Conservation (phyloP, 2,113 vertebrate species). For the Ranitomeya imitator region DNA sequence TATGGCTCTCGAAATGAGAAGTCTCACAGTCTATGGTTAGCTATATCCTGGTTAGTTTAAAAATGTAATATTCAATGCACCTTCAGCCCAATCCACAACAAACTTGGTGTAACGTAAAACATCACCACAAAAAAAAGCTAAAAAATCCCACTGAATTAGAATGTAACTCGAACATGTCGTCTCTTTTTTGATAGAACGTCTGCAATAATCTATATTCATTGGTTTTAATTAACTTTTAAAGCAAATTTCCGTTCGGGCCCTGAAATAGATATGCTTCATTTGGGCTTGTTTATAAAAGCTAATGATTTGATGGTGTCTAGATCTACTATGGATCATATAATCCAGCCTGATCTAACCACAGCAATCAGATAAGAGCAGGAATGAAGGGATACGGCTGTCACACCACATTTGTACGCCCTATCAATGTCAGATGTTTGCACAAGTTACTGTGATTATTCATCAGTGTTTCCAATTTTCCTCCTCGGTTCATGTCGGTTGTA, state of each 20-base stretch:
- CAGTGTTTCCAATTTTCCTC: neutral
- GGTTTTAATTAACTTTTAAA: slow-evolving; percentile 52
- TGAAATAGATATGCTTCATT: slow-evolving; percentile 56
- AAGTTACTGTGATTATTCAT: neutral
- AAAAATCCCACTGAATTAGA: slow-evolving; percentile 5
- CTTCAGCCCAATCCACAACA: neutral
- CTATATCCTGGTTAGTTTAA: neutral
- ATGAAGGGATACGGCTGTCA: slow-evolving; percentile 49
- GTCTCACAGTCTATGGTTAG: neutral
- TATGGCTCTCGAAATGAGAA: neutral
- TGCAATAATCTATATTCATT: slow-evolving; percentile 45
- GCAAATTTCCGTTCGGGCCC: slow-evolving; percentile 36
- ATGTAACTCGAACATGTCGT: slow-evolving; percentile 28
- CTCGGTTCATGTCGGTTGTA: neutral
- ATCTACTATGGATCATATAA: slow-evolving; percentile 47
- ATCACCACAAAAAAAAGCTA: neutral
- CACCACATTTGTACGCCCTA: slow-evolving; percentile 41
- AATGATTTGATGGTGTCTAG: slow-evolving; percentile 50
- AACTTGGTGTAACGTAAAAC: neutral
- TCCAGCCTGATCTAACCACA: slow-evolving; percentile 33
- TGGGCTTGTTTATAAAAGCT: slow-evolving; percentile 50
- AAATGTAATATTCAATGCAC: neutral
- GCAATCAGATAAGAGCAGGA: slow-evolving; percentile 51
- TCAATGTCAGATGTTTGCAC: slow-evolving; percentile 54
- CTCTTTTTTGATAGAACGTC: slow-evolving; percentile 2